Evolutionary conservation across 2,113 vertebrate genomes (phyloP).

Genomic region (Butorides virescens): DNA sequence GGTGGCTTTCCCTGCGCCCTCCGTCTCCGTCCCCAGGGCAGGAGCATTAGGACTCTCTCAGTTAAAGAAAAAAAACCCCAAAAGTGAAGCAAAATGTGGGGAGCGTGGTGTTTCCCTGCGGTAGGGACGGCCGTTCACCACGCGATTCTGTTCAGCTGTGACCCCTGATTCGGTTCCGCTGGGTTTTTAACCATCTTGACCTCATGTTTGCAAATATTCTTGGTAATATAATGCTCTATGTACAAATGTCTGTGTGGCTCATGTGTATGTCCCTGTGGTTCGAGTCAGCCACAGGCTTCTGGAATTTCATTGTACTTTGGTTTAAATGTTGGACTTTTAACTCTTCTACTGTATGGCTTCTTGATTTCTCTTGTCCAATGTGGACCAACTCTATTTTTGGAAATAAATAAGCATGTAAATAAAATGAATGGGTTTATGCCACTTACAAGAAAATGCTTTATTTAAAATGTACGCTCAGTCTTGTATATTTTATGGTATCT

Average conservation of each 20-base stretch:
- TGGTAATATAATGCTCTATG: conserved; percentile 67
- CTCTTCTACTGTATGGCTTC: conserved; percentile 62
- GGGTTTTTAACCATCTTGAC: conserved; percentile 67
- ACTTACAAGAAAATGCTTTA: conserved; percentile 65
- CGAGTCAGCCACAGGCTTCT: conserved; percentile 57
- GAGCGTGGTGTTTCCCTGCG: not conserved
- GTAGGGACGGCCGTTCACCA: conserved; percentile 31
- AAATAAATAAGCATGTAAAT: conserved; percentile 70
- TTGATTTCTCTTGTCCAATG: conserved; percentile 59
- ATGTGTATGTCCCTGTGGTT: conserved; percentile 66
- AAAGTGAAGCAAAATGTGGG: conserved; percentile 8
- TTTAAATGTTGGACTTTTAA: conserved; percentile 66
- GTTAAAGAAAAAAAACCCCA: not conserved
- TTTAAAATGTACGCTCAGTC: conserved; percentile 43
- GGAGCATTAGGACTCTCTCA: conserved; percentile 41
- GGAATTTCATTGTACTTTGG: conserved; percentile 63
- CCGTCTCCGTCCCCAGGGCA: conserved; percentile 27
- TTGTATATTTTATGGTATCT: conserved; percentile 62
- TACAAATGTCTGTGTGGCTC: conserved; percentile 61
- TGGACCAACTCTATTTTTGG: conserved; percentile 67
- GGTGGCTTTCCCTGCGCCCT: not conserved
- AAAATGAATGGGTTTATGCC: conserved; percentile 68
- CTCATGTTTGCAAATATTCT: conserved; percentile 72
- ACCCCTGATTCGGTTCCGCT: conserved; percentile 42
- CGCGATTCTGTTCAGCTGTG: conserved; percentile 44